phyloP scores from a whole-genome alignment of 1,140 invertebrate genomes.

The Drosophila pallidifrons region DNA sequence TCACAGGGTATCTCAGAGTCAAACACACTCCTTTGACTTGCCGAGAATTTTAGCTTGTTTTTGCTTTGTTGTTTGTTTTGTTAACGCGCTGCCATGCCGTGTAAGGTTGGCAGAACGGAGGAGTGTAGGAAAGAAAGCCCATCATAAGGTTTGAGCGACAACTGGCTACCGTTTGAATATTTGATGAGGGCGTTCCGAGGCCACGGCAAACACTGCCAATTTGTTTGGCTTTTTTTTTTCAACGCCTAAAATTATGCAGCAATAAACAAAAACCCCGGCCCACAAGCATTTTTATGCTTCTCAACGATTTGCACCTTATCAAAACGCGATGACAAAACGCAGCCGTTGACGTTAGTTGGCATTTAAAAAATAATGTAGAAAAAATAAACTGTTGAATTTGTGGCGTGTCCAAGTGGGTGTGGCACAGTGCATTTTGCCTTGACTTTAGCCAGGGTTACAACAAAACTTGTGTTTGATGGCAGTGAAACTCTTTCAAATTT shows the following conservation, averaged over 20 bases:
- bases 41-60: neutral
- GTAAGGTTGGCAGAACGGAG: slow-evolving; percentile 11
- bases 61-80: slow-evolving; percentile 34
- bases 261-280: slow-evolving; percentile 65
- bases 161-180: slow-evolving; percentile 77
- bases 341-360: slow-evolving; percentile 34
- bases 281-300: slow-evolving; percentile 48
- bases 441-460: slow-evolving; percentile 22
- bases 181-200: slow-evolving; percentile 74
- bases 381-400: slow-evolving; percentile 28
- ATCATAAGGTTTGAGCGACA: slow-evolving; percentile 23
- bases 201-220: slow-evolving; percentile 69
- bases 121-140: neutral
- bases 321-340: slow-evolving; percentile 57
- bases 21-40: neutral
- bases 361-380: slow-evolving; percentile 6
- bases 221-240: slow-evolving; percentile 66
- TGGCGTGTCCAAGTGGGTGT: slow-evolving; percentile 10
- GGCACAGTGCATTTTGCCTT: slow-evolving; percentile 35
- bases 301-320: slow-evolving; percentile 64
- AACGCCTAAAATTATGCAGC: slow-evolving; percentile 81
- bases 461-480: neutral
- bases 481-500: neutral
- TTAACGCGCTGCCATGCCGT: slow-evolving; percentile 24
- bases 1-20: neutral